Base-by-base conservation (phyloP, 2,797 vertebrate species). In the Cuculus canorus region DNA sequence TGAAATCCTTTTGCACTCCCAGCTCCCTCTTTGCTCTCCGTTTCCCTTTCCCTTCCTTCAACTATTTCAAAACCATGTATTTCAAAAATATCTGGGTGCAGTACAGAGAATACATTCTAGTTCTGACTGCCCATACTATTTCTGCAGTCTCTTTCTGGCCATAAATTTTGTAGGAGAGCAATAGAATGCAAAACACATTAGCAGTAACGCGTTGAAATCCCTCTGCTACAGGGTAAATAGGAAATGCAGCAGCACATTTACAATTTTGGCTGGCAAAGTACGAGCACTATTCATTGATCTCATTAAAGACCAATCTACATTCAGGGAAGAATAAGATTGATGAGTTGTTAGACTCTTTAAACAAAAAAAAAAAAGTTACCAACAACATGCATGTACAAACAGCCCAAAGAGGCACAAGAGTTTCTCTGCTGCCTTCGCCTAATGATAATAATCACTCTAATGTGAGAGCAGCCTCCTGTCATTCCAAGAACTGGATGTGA, bases 281-380 rank as follows among this genome's bases (percentile, higher is more conserved):
- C 88, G 90, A 77, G 82, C 86, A n/a, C 76, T 83, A 90, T 91
- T 96, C 94, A 95, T 94, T 95, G 95, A 96, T 96, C 93, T 96
- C 95, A 96, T 97, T 97, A 97, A 97, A 96, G 91, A 73, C 96
- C 88, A 95, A 94, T 93, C 92, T 96, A 95, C 94, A 95, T 96
- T 96, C 95, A 91, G 87, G 66, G 93, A 92, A 94, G 88, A 90
- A 95, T 56, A 93, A 96, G 93, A 94, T 59, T 94, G 94, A 96
- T 93, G 90, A 96, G 81, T 53, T 94, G 89, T 82, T 94, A 86
- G 76, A 66, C 35, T 92, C 90, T 94, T 94, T 73, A 89, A 93
- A 85, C 57, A 86, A 60, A 88, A 9, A 59, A 35, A 88, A 79
- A 69, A 85, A 92, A 90, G 88, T 92, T 95, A 10, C 57, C 86